Evolutionary conservation across 2,888 invertebrate genomes (phyloP), one percentile per base, ranked within the genome.

Genomic region (Xanthia togata): DNA sequence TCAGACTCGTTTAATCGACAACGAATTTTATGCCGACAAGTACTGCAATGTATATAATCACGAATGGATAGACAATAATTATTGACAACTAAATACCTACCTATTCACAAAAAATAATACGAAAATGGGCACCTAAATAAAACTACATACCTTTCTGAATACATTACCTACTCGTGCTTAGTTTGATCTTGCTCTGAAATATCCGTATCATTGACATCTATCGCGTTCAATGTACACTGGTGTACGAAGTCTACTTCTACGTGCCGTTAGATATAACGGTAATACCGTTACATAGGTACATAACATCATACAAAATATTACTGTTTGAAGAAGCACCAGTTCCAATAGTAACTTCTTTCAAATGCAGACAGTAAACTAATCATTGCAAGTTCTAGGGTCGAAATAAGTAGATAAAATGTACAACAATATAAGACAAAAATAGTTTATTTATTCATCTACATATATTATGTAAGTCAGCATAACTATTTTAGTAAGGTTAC

Each of bases 121-220:
- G 70, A 65, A 77, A 69, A 81, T 64, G n/a, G 47, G 67, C 67
- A 81, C 74, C 82, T 82, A 82, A 59, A 70, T 74, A 47, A 71
- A 55, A 81, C 83, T 84, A 83, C 83, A 84, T 84, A 84, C 84
- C 83, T 83, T 84, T 84, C 83, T 84, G 84, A 73, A 81, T 71
- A 84, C 84, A 69, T 84, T 70, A 78, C 81, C 81, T 81, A 83
- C 65, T 73, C 82, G 76, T 76, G 76, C 81, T 81, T 80, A 70
- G 65, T 82, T 73, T 70, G 62, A 41, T 83, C 81, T 83, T 82
- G 82, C 73, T 63, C 59, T 70, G 60, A 79, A 74, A 67, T 70
- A 76, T 73, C 84, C 84, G 17, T 63, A 83, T 70, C 79, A 75
- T 76, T 63, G 73, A 73, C 73, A 70, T 70, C 70, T 77, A 83